Conservation (phyloP, 2,888 invertebrate genomes). For the Tetrapedia diversipes region DNA sequence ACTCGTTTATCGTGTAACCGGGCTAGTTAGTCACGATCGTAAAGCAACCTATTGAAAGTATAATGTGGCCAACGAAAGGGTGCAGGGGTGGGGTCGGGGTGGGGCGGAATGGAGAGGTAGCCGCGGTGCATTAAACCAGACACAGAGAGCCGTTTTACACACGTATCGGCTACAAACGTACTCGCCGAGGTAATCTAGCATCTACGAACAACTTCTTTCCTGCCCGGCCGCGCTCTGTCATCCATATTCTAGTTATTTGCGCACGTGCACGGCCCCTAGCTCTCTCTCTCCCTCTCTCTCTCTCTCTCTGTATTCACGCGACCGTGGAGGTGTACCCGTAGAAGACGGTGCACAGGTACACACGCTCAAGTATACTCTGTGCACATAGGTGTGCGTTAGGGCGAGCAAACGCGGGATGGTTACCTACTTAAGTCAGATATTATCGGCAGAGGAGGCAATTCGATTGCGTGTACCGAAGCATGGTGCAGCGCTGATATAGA, state of each 20-base stretch:
- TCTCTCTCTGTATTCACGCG: no score
- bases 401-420: conserved; percentile 59
- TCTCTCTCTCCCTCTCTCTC: no score
- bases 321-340: no score
- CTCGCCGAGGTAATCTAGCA: conserved; percentile 52
- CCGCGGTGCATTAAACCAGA: conserved; percentile 9
- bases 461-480: conserved; percentile 72
- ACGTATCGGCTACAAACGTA: conserved; percentile 30
- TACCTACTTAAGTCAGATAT: conserved; percentile 73
- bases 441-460: conserved; percentile 72
- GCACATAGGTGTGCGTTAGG: background rate
- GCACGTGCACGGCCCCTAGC: conserved; percentile 47
- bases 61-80: conserved; percentile 34
- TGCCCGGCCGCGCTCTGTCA: conserved; percentile 25
- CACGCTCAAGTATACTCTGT: no score
- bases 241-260: conserved; percentile 57
- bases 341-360: background rate
- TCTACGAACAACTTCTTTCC: conserved; percentile 60
- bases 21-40: conserved; percentile 49
- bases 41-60: conserved; percentile 55
- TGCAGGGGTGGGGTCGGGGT: no score
- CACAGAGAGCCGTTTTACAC: conserved; percentile 41
- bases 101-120: background rate
- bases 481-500: conserved; percentile 80
- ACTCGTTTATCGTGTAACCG: conserved; percentile 54